Evolutionary conservation across 2,888 invertebrate genomes (phyloP).

Genomic region (Epiperipatus broadwayi): DNA sequence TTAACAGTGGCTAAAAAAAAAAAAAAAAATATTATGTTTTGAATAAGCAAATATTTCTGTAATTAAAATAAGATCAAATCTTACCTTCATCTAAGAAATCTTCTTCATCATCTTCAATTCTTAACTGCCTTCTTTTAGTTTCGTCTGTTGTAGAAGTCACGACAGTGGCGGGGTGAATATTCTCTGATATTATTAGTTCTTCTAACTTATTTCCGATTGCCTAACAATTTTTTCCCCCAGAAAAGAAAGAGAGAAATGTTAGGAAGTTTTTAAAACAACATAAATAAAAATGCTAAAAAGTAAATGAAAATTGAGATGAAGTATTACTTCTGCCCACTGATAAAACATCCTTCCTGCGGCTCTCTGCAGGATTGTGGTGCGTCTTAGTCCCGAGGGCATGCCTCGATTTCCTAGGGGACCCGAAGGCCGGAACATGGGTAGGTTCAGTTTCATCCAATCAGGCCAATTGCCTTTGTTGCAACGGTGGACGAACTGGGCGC

Average conservation of each 20-base stretch:
- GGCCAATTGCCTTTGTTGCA: slow-evolving; percentile 99
- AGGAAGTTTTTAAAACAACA: neutral
- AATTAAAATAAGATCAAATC: slow-evolving; percentile 12
- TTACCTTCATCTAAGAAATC: slow-evolving; percentile 88
- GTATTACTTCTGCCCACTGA: slow-evolving; percentile 71
- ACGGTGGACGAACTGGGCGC: slow-evolving; percentile 84
- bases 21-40: slow-evolving; percentile 10
- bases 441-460: slow-evolving; percentile 79
- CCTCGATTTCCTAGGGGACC: slow-evolving; percentile 37
- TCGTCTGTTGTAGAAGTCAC: slow-evolving; percentile 28
- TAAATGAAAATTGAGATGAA: slow-evolving; percentile 11
- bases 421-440: slow-evolving; percentile 50
- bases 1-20: slow-evolving; percentile 41
- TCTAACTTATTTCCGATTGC: slow-evolving; percentile 71
- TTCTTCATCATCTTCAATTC: slow-evolving; percentile 45
- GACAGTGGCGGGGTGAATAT: slow-evolving; percentile 24
- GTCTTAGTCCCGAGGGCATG: slow-evolving; percentile 38
- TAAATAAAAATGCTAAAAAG: no score
- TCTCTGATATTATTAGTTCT: slow-evolving; percentile 51
- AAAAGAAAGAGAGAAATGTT: no score
- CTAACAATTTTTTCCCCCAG: slow-evolving; percentile 27
- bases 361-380: slow-evolving; percentile 59
- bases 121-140: slow-evolving; percentile 27
- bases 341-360: slow-evolving; percentile 92
- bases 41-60: slow-evolving; percentile 7